Evolutionary conservation across 2,888 invertebrate genomes (phyloP), one percentile per base, ranked within the genome.

Genomic region (Alloscopus bannaensis): DNA sequence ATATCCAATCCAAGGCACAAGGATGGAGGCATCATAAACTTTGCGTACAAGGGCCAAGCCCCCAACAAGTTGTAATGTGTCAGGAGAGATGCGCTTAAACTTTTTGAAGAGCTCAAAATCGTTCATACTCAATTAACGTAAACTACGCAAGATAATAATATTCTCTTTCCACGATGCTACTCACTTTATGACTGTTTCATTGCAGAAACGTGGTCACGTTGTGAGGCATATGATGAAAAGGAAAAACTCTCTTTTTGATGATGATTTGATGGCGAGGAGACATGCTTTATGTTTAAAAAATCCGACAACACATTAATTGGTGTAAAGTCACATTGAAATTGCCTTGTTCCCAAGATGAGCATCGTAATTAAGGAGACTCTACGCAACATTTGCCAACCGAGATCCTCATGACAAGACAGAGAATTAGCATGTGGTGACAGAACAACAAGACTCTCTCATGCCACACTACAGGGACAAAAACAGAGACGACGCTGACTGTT

Each of bases 131-230:
- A n/a, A n/a, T n/a, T n/a, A n/a, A n/a, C n/a, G n/a, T n/a, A n/a
- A n/a, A n/a, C n/a, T n/a, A n/a, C n/a, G n/a, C n/a, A n/a, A n/a
- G n/a, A n/a, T n/a, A n/a, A n/a, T n/a, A n/a, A n/a, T n/a, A n/a
- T n/a, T n/a, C n/a, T n/a, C 68, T 79, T 55, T 68, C 79, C 73
- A 80, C 68, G 73, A 50, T 69, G n/a, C n/a, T n/a, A n/a, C n/a
- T n/a, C 13, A 28, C 59, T 79, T 80, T 80, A 73, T 47, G 52
- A 69, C 45, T 40, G 62, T 73, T 80, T 80, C 73, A 80, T 80
- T 80, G 80, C 72, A 64, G 69, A 73, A 68, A 73, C 80, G 80
- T 73, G 80, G 50, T 18, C 72, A 36, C 52, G 26, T 40, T 26
- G 72, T 71, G 59, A 55, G 59, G 60, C 29, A 36, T 57, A 59